Evolutionary conservation across 2,113 vertebrate genomes (phyloP), one percentile per base, ranked within the genome.

Genomic region (Chunga burmeisteri): DNA sequence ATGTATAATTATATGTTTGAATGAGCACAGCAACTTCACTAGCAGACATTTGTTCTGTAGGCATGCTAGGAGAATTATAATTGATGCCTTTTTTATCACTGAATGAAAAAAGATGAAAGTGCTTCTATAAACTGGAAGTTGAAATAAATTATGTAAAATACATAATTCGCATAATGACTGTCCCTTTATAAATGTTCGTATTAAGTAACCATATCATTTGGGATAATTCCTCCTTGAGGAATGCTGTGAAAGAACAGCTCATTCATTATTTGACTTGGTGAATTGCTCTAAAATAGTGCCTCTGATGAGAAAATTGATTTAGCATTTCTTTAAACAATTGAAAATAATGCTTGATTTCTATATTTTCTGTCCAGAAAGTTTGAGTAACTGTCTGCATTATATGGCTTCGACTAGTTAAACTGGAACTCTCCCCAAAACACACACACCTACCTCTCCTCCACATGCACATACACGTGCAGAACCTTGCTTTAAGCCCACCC

Each of bases 161-260:
- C 91, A 85, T 97, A 97, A 96, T 94, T 97, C 82, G 4, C 85
- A 49, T 95, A 92, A 97, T 97, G 94, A 90, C 42, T 93, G 87
- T 94, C 82, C 94, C 95, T 98, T 97, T 96, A 91, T 90, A 97
- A 96, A 94, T 96, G 95, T 73, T 92, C 92, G 0, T 87, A 94
- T 94, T 96, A 95, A 97, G 84, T 95, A 96, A 97, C 92, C 93
- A 81, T 94, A 92, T 95, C 92, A 97, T 93, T 98, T 96, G 94
- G 92, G 91, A 95, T 92, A 96, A 95, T 84, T 90, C 70, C 55
- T 93, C 92, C 93, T 93, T 82, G 61, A 97, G 94, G 91, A 94
- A 93, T 92, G 85, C 77, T 68, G 25, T 78, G 81, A 75, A 94
- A 94, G 88, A 96, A 81, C 70, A 89, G 61, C 74, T 96, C 75